Evolutionary conservation across 1,140 invertebrate genomes (phyloP).

Genomic region (Dysdera silvatica): DNA sequence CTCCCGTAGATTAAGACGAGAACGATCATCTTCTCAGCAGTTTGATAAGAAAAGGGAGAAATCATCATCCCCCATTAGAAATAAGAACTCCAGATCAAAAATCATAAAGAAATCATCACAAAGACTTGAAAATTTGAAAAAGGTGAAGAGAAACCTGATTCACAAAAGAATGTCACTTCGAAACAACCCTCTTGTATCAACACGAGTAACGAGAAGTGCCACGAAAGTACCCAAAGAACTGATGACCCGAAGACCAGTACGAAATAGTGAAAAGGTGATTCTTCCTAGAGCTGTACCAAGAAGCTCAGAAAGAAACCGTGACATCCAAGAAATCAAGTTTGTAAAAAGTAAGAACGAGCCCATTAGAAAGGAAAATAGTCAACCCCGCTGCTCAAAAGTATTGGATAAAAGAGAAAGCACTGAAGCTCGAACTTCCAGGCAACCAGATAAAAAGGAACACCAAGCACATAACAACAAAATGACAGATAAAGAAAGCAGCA

Average conservation of each 20-base stretch:
- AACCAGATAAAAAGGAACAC: too few relatives aligned
- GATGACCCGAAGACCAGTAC: background rate
- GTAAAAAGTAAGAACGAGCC: too few relatives aligned
- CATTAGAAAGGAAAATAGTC: too few relatives aligned
- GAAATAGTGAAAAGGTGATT: background rate
- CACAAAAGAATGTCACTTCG: constrained; percentile 21
- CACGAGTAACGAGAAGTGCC: constrained; percentile 23
- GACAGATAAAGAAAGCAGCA: too few relatives aligned
- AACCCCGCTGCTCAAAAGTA: too few relatives aligned
- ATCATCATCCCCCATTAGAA: background rate
- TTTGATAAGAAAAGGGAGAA: too few relatives aligned
- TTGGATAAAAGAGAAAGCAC: too few relatives aligned
- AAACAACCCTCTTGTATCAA: constrained; percentile 22
- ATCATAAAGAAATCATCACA: background rate
- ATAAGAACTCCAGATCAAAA: background rate
- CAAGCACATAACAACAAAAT: too few relatives aligned
- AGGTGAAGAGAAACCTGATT: constrained; percentile 10
- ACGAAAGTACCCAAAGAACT: background rate
- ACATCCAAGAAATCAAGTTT: too few relatives aligned
- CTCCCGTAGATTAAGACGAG: too few relatives aligned
- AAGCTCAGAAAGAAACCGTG: background rate
- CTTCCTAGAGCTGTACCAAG: background rate
- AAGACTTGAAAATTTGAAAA: constrained; percentile 14
- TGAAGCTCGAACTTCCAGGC: too few relatives aligned
- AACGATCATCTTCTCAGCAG: too few relatives aligned